Percentiles rank a stretch among this genome's conserved stretches.
Evolutionary conservation across 2,797 vertebrate genomes (phyloP).

Genomic region (Darevskia mixta): DNA sequence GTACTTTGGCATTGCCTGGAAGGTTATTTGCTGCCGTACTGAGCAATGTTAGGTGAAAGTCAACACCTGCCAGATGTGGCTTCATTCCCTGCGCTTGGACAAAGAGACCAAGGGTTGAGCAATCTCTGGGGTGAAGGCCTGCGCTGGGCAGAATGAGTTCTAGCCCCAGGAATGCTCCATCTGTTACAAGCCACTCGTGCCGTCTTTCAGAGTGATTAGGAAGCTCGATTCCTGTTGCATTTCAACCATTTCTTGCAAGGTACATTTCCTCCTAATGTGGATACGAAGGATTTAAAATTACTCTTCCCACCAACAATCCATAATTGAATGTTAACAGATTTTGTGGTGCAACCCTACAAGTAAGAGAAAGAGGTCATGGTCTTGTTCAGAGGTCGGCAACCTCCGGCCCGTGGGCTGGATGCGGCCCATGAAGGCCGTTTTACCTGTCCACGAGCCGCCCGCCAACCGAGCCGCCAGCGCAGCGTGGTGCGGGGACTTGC

Average conservation of each 20-base stretch:
- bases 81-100: background rate
- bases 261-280: slow-evolving; percentile 6
- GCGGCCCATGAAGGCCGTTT: too few species aligned
- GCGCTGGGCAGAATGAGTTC: background rate
- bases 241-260: background rate
- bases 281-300: background rate
- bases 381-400: too few species aligned
- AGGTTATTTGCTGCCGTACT: background rate
- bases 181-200: background rate
- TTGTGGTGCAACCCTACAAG: background rate
- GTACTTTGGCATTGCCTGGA: background rate
- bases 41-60: background rate
- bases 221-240: background rate
- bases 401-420: too few species aligned
- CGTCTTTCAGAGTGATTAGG: background rate
- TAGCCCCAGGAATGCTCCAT: too few species aligned
- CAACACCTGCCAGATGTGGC: background rate
- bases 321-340: slow-evolving; percentile 17
- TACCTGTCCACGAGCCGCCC: too few species aligned
- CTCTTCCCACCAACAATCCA: background rate
- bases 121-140: background rate
- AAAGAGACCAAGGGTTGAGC: background rate
- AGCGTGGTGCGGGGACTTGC: too few species aligned
- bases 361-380: slow-evolving; percentile 7
- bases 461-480: too few species aligned